These are phyloP conservation scores for Galago senegalensis DNA, from an alignment of 2,797 vertebrate species.

Conservation along the genomic window DNA sequence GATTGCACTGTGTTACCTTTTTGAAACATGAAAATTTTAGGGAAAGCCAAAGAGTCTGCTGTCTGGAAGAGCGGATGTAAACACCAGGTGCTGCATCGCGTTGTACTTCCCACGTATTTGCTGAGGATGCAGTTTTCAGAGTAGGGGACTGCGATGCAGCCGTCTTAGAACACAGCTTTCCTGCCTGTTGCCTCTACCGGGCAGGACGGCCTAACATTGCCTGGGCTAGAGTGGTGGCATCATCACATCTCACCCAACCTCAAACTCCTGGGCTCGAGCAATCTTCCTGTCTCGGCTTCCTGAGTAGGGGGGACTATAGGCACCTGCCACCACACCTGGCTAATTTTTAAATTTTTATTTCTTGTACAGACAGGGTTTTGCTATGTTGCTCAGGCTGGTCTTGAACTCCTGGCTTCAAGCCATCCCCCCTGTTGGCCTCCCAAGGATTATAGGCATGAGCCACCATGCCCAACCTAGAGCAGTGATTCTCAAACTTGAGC, in stretches of 20 bases:
- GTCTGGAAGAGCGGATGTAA: neutral
- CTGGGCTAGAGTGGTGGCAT: neutral
- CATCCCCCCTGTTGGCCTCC: neutral
- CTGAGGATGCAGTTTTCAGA: neutral
- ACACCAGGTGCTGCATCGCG: neutral
- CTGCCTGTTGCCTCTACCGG: conserved; percentile 1
- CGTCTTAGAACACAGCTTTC: neutral
- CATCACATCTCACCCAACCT: neutral
- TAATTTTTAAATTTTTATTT: neutral
- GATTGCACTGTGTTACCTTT: neutral
- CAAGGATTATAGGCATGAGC: neutral
- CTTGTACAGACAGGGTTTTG: neutral
- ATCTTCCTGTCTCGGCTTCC: neutral
- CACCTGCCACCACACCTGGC: neutral
- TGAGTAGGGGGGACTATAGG: neutral
- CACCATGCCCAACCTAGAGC: neutral
- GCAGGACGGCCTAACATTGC: neutral
- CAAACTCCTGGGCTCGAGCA: neutral
- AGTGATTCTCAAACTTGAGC: conserved; percentile 20
- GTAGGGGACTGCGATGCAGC: neutral
- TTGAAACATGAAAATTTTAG: neutral
- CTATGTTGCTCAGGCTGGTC: neutral
- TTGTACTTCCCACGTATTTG: neutral
- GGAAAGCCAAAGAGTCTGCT: neutral
- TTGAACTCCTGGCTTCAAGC: neutral